Evolutionary conservation across 2,113 vertebrate genomes (phyloP).

Genomic region (Callocephalon fimbriatum): DNA sequence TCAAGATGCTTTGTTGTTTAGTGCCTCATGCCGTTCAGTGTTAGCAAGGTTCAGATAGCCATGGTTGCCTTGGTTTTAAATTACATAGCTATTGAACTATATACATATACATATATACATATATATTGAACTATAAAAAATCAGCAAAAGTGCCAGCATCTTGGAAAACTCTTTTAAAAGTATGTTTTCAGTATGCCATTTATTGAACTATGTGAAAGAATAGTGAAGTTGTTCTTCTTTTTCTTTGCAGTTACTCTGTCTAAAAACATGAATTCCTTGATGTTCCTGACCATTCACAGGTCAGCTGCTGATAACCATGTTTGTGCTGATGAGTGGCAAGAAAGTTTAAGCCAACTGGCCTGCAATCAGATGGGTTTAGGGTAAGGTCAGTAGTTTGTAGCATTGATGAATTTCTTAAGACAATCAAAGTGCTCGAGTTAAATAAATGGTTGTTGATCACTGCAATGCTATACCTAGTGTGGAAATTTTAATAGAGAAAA

Average conservation of each 20-base stretch:
- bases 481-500: background rate
- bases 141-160: background rate
- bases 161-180: background rate
- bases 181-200: background rate
- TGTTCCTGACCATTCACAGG: slow-evolving; percentile 83
- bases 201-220: background rate
- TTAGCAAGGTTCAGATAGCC: background rate
- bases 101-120: too few relatives aligned
- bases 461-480: background rate
- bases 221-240: slow-evolving; percentile 30
- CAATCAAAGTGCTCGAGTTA: background rate
- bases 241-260: slow-evolving; percentile 85
- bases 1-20: background rate
- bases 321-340: slow-evolving; percentile 92
- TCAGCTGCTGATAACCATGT: slow-evolving; percentile 85
- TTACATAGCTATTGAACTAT: background rate
- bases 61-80: background rate
- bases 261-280: slow-evolving; percentile 69
- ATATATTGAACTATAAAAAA: background rate
- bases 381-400: slow-evolving; percentile 93
- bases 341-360: slow-evolving; percentile 85
- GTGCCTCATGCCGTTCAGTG: background rate
- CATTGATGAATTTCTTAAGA: slow-evolving; percentile 60
- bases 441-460: background rate
- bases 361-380: slow-evolving; percentile 96